Conservation (phyloP, 2,113 vertebrate genomes). For the Ictalurus punctatus region DNA sequence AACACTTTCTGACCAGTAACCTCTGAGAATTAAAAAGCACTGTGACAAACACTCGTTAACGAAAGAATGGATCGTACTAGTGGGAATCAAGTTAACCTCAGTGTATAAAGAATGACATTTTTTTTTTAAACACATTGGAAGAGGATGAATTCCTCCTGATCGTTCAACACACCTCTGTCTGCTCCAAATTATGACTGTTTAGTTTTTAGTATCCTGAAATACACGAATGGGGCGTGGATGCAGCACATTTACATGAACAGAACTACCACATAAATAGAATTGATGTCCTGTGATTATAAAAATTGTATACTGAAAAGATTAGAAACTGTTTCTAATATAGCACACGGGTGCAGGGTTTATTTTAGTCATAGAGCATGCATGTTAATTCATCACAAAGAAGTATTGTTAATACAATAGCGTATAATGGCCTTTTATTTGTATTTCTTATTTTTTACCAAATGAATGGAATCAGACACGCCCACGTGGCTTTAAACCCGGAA, state of each 20-base stretch:
- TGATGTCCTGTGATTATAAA: background rate
- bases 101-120: background rate
- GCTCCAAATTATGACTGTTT: background rate
- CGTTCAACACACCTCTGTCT: background rate
- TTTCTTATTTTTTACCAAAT: background rate
- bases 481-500: constrained; percentile 25
- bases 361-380: background rate
- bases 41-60: background rate
- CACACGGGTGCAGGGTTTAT: background rate
- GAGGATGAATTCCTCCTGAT: background rate
- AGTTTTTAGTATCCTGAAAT: background rate
- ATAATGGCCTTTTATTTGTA: background rate
- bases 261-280: background rate
- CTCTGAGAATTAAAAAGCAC: too few relatives aligned
- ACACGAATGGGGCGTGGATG: background rate
- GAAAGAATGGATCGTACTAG: background rate
- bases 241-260: background rate
- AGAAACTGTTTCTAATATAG: background rate
- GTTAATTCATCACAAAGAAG: background rate
- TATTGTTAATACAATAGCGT: background rate
- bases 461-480: constrained; percentile 26
- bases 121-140: background rate
- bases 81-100: background rate
- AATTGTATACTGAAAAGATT: too few relatives aligned
- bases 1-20: background rate